These are phyloP conservation scores for Zaprionus africanus DNA, from an alignment of 1,140 invertebrate species.

Conservation along the genomic window DNA sequence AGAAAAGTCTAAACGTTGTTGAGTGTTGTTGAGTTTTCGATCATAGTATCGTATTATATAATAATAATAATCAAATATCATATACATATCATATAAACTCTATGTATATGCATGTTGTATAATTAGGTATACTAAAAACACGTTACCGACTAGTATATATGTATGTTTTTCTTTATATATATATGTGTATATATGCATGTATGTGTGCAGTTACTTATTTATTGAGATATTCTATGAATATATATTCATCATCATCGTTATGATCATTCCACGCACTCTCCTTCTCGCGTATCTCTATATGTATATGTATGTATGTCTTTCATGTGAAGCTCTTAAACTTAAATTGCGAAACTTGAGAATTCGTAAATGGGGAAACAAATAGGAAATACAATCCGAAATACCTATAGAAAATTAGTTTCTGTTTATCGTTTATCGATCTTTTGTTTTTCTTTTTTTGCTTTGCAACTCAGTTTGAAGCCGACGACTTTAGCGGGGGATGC, in stretches of 20 bases:
- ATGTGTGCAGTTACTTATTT: slow-evolving; percentile 60
- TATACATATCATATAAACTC: slow-evolving; percentile 32
- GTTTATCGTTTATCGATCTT: slow-evolving; percentile 70
- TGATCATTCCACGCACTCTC: slow-evolving; percentile 18
- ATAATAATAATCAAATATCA: slow-evolving; percentile 7
- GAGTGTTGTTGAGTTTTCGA: slow-evolving; percentile 35
- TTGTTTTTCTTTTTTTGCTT: slow-evolving; percentile 57
- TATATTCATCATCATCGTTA: slow-evolving; percentile 34
- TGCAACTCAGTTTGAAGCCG: slow-evolving; percentile 68
- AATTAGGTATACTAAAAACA: slow-evolving; percentile 50
- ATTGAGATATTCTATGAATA: slow-evolving; percentile 80
- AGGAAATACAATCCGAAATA: slow-evolving; percentile 50
- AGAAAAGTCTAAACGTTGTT: slow-evolving; percentile 54
- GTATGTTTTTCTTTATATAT: slow-evolving; percentile 57
- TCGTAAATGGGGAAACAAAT: slow-evolving; percentile 1
- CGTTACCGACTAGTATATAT: slow-evolving; percentile 63
- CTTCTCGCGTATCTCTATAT: neutral
- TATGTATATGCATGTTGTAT: slow-evolving; percentile 59
- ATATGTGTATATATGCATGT: slow-evolving; percentile 35
- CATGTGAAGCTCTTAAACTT: slow-evolving; percentile 51
- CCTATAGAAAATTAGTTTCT: slow-evolving; percentile 58
- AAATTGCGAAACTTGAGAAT: slow-evolving; percentile 18
- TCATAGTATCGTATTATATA: slow-evolving; percentile 4
- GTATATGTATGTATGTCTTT: slow-evolving; percentile 37
- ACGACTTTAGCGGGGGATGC: slow-evolving; percentile 39